Base-by-base conservation (phyloP, 23 tunicate genomes). In the Ascidia mentula region DNA sequence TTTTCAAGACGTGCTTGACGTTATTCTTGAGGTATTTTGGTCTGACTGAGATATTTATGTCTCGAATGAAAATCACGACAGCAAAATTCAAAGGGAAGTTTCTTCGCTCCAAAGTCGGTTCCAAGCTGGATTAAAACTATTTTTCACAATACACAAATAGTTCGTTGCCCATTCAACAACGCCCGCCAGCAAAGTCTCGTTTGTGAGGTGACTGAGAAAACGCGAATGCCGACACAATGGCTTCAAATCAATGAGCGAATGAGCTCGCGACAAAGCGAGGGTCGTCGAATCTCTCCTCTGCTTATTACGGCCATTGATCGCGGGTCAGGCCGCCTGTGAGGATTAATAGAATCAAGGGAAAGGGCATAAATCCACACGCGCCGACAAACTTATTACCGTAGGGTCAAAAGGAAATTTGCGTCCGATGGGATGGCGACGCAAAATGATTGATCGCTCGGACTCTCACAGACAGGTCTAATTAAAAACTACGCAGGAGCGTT, bases 261-360 rank as follows among this genome's bases (percentile, higher is more conserved):
- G 53, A 42, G 12, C 53, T 15, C 12, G 53, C 53, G 65, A 53
- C 65, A 53, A 53, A 53, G 65, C 7, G 65, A 28, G n/a, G n/a
- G n/a, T 26, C 13, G 65, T 28, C 1, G 22, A 20, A 28, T 26
- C 28, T 20, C 13, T 53, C 65, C 28, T 53, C 65, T 26, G 65
- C 65, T 53, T 53, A 53, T 53, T 53, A 53, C 65, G 13, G 13
- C 65, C 28, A 53, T 53, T 53, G 65, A 53, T 53, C 65, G 65
- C 65, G 12, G 24, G 65, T 53, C 65, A 28, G 65, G 65, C 2
- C 65, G 65, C 65, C 24, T 28, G 65, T 28, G 12, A 3, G 65
- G 65, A 53, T 53, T 53, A 53, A 53, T 53, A 53, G 65, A 53
- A 53, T 53, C 65, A 53, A 28, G 28, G 13, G 13, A 26, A 20